Evolutionary conservation across 2,113 vertebrate genomes (phyloP).

Genomic region (Tyrannus savana): DNA sequence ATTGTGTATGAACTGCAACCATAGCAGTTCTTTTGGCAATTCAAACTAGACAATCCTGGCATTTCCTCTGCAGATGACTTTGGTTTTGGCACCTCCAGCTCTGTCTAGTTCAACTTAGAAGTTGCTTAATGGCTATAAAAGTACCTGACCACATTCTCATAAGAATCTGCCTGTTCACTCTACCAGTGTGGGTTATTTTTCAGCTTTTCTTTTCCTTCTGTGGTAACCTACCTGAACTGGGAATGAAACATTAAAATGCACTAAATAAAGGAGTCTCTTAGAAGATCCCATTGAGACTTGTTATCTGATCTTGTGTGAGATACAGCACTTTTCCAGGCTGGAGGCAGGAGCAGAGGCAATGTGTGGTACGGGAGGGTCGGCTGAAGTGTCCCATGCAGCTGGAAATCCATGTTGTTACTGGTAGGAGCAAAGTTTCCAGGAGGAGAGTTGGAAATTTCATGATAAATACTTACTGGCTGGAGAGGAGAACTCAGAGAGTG

Average conservation of each 20-base stretch:
- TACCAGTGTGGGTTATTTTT: not conserved
- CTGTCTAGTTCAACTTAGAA: conserved; percentile 20
- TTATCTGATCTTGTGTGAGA: not conserved
- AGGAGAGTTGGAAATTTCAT: not conserved
- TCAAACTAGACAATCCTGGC: not conserved
- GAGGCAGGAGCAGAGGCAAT: not conserved
- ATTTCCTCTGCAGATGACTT: conserved; percentile 29
- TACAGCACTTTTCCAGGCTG: not conserved
- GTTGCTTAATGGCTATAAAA: conserved; percentile 39
- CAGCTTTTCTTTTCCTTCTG: not conserved
- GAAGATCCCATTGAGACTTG: not conserved
- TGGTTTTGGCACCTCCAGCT: conserved; percentile 15
- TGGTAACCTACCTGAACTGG: not conserved
- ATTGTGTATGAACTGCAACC: not conserved
- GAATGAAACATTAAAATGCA: not conserved
- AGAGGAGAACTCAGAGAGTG: not conserved
- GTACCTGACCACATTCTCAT: conserved; percentile 21
- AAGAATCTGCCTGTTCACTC: not conserved
- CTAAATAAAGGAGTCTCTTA: not conserved
- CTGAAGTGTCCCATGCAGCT: not conserved
- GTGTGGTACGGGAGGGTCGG: not conserved
- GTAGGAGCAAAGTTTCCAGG: not conserved
- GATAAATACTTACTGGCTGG: not conserved
- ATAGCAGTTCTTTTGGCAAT: not conserved
- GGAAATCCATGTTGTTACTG: not conserved